phyloP scores from a whole-genome alignment of 92 coral and sea anemone species.

The Nematostella vectensis region DNA sequence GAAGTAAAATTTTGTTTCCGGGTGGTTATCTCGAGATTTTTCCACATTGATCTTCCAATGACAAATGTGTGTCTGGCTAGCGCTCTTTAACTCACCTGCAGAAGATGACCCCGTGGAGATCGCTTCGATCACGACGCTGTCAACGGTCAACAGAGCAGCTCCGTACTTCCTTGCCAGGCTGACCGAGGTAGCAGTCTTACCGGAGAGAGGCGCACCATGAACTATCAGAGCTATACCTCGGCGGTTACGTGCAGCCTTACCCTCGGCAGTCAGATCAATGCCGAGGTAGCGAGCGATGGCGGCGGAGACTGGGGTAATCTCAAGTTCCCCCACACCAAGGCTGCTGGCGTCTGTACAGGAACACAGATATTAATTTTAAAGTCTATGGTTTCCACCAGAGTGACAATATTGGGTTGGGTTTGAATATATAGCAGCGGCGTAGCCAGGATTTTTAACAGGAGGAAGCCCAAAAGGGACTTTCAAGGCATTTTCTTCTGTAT shows the following conservation, averaged over 20 bases:
- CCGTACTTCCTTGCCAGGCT: slow-evolving; percentile 78
- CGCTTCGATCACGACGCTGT: slow-evolving; percentile 87
- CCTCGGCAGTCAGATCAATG: slow-evolving; percentile 92
- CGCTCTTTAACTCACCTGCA: slow-evolving; percentile 45
- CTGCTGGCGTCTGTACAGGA: slow-evolving; percentile 43
- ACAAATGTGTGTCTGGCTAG: not conserved
- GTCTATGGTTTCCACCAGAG: no score
- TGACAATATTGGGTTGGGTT: not conserved
- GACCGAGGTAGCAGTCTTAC: slow-evolving; percentile 84
- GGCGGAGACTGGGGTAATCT: slow-evolving; percentile 98
- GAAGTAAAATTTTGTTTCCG: no score
- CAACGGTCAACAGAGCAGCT: slow-evolving; percentile 84
- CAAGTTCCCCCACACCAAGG: slow-evolving; percentile 93
- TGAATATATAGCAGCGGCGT: no score
- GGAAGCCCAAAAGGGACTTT: no score
- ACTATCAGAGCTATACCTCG: slow-evolving; percentile 89
- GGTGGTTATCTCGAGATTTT: no score
- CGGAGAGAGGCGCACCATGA: slow-evolving; percentile 88
- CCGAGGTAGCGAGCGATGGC: slow-evolving; percentile 97
- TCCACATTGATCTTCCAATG: not conserved
- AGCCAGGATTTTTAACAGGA: not conserved
- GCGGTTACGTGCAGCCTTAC: slow-evolving; percentile 95
- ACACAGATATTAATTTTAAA: no score
- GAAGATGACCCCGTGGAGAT: slow-evolving; percentile 81
- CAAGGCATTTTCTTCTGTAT: no score